These are phyloP conservation scores for Heteromormyrus szaboi DNA, from an alignment of 2,797 vertebrate genomes.

Conservation along the genomic window DNA sequence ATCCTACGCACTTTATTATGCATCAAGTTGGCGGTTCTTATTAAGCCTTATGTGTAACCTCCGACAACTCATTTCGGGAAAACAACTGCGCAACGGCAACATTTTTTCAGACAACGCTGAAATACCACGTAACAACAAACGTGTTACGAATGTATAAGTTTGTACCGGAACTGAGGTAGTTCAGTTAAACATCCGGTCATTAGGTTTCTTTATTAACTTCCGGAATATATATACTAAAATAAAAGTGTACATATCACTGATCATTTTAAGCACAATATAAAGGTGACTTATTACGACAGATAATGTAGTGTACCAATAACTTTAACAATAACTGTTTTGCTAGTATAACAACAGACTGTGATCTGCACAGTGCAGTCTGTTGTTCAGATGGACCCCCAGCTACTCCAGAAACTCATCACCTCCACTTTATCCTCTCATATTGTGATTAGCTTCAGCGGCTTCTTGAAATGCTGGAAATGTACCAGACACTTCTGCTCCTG, in stretches of 20 bases:
- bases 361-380: not conserved
- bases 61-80: not conserved
- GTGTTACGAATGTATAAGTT: not conserved
- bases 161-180: not conserved
- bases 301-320: not conserved
- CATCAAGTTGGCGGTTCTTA: not conserved
- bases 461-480: not conserved
- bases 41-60: not conserved
- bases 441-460: not conserved
- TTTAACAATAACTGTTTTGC: not conserved
- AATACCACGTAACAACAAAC: not conserved
- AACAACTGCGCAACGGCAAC: not conserved
- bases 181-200: slow-evolving; percentile 7
- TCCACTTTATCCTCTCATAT: not conserved
- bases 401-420: not conserved
- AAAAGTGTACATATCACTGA: not conserved
- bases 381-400: not conserved
- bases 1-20: not conserved
- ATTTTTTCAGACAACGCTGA: not conserved
- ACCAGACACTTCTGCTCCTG: not conserved
- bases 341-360: not conserved
- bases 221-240: not conserved
- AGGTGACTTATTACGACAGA: not conserved
- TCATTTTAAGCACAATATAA: not conserved
- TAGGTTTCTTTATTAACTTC: not conserved